Percentiles rank a stretch among this genome's conserved stretches.
phyloP scores from a whole-genome alignment of 2,888 invertebrate species.

The Coleophora deauratella region DNA sequence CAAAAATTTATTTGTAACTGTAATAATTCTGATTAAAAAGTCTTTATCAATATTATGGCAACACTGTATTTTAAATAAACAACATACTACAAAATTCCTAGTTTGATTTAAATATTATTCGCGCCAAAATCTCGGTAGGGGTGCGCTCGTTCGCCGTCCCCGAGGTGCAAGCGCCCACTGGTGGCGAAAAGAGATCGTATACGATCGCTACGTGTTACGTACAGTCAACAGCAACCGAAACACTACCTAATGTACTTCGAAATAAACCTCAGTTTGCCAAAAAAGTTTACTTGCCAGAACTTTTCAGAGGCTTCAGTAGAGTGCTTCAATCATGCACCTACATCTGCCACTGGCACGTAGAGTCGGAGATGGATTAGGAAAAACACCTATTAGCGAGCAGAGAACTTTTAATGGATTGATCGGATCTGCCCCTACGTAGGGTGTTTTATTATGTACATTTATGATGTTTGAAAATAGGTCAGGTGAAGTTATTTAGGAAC shows the following conservation, averaged over 20 bases:
- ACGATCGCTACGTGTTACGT: neutral
- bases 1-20: constrained; percentile 5
- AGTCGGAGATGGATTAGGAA: constrained; percentile 38
- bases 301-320: neutral
- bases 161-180: constrained; percentile 18
- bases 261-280: too few species aligned
- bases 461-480: neutral
- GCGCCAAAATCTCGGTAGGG: constrained; percentile 2
- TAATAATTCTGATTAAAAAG: neutral
- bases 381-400: constrained; percentile 32
- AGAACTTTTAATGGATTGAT: constrained; percentile 32
- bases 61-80: constrained; percentile 5
- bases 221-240: neutral
- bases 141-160: constrained; percentile 9
- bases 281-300: too few species aligned
- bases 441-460: neutral
- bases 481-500: too few species aligned
- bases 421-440: constrained; percentile 17
- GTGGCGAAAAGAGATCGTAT: constrained; percentile 1
- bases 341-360: constrained; percentile 24
- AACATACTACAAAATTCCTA: too few species aligned
- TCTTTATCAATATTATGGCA: constrained; percentile 1
- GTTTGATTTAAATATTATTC: constrained; percentile 4
- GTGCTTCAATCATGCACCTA: constrained; percentile 23
- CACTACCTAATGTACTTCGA: too few species aligned